phyloP scores from a whole-genome alignment of 2,113 vertebrate genomes.

The Morone chrysops region DNA sequence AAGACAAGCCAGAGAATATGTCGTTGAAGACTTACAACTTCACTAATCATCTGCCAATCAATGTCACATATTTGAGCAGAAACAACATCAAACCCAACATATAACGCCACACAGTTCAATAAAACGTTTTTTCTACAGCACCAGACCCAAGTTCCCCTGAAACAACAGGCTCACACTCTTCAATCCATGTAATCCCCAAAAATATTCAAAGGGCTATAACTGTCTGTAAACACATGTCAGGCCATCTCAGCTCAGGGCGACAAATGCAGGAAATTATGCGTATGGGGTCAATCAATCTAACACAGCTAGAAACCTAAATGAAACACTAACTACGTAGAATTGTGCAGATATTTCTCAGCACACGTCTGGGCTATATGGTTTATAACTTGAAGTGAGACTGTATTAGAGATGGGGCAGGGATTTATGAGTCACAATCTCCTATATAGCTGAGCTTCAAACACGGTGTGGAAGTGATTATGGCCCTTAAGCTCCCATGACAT shows the following conservation, averaged over 20 bases:
- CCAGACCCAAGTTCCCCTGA: constrained; percentile 26
- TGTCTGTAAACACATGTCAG: constrained; percentile 54
- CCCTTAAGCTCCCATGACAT: constrained; percentile 81
- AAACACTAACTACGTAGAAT: constrained; percentile 39
- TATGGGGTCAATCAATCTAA: constrained; percentile 50
- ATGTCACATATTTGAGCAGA: constrained; percentile 41
- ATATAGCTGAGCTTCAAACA: constrained; percentile 67
- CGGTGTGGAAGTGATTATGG: constrained; percentile 84
- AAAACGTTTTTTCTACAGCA: constrained; percentile 30
- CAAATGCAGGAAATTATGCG: constrained; percentile 42
- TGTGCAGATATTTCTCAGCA: constrained; percentile 56
- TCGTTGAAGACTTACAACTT: constrained; percentile 48
- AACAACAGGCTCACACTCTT: constrained; percentile 48
- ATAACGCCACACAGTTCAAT: constrained; percentile 35
- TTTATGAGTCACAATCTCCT: constrained; percentile 73
- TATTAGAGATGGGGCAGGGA: constrained; percentile 57
- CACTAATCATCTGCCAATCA: constrained; percentile 62
- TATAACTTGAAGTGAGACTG: constrained; percentile 61
- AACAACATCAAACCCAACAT: constrained; percentile 30
- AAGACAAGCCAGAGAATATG: constrained; percentile 55
- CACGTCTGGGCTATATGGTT: constrained; percentile 54
- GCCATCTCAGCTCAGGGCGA: constrained; percentile 45
- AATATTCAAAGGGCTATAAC: constrained; percentile 64
- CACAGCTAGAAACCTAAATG: constrained; percentile 37
- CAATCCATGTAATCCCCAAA: constrained; percentile 64